Conservation (phyloP, 2,888 invertebrate species). For the Tipula unca region DNA sequence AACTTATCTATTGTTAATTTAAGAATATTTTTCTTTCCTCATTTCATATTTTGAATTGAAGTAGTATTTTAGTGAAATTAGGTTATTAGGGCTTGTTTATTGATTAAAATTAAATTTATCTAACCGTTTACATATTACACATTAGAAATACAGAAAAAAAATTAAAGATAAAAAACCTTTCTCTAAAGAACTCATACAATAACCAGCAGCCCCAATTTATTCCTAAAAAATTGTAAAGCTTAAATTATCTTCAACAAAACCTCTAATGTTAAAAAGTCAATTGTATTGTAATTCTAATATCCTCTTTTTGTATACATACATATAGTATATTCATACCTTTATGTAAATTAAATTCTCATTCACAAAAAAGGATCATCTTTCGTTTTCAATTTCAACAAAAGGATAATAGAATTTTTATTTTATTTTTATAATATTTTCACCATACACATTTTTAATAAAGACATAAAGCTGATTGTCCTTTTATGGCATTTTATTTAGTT, state of each 20-base stretch:
- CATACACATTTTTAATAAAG: neutral
- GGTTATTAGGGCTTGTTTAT: too few relatives aligned
- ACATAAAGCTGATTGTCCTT: neutral
- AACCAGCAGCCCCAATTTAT: neutral
- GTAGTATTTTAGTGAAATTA: too few relatives aligned
- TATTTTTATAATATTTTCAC: neutral
- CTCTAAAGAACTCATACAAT: neutral
- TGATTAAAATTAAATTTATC: too few relatives aligned
- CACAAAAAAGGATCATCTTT: conserved; percentile 10
- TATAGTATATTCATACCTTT: neutral
- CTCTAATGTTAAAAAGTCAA: neutral
- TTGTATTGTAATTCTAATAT: neutral
- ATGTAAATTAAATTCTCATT: neutral
- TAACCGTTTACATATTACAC: too few relatives aligned
- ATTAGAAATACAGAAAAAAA: too few relatives aligned
- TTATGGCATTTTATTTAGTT: neutral
- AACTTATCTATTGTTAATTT: too few relatives aligned
- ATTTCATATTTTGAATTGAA: too few relatives aligned
- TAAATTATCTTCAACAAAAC: neutral
- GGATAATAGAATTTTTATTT: neutral
- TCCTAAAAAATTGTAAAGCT: neutral
- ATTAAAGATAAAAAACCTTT: too few relatives aligned
- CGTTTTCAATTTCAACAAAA: neutral
- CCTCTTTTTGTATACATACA: neutral
- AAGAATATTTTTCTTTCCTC: too few relatives aligned